These are phyloP conservation scores for Ypsolopha sequella DNA, from an alignment of 2,888 invertebrate genomes.

Conservation along the genomic window DNA sequence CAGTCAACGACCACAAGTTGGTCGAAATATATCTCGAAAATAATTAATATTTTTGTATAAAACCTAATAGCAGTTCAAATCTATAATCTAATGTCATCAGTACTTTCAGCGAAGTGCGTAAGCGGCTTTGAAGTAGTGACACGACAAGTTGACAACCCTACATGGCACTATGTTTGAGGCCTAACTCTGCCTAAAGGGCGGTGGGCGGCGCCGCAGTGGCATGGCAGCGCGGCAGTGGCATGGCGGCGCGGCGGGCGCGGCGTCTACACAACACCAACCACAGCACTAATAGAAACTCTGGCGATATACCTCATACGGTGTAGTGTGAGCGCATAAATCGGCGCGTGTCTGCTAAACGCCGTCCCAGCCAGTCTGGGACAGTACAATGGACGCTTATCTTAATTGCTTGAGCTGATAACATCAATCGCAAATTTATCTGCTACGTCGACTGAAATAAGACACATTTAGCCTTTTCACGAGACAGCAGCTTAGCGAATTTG, in stretches of 20 bases:
- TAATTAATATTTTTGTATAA: too few relatives aligned
- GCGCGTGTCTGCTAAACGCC: conserved; percentile 38
- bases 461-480: background rate
- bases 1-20: too few relatives aligned
- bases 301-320: conserved; percentile 16
- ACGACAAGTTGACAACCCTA: too few relatives aligned
- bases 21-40: too few relatives aligned
- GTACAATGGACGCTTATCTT: conserved; percentile 55
- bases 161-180: too few relatives aligned
- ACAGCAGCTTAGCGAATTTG: too few relatives aligned
- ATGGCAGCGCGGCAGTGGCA: background rate
- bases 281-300: too few relatives aligned
- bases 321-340: conserved; percentile 34
- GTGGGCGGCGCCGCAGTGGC: too few relatives aligned
- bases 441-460: conserved; percentile 20
- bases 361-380: conserved; percentile 35
- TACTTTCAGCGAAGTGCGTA: too few relatives aligned
- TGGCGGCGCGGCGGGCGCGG: background rate
- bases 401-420: conserved; percentile 58
- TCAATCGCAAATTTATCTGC: conserved; percentile 52
- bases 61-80: too few relatives aligned
- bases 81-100: too few relatives aligned
- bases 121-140: too few relatives aligned
- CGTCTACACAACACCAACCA: background rate
- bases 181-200: background rate